A percentile compares a stretch with the other conserved stretches of the same genome.
phyloP scores from a whole-genome alignment of 2,113 vertebrate genomes.

The Myotis davidii region DNA sequence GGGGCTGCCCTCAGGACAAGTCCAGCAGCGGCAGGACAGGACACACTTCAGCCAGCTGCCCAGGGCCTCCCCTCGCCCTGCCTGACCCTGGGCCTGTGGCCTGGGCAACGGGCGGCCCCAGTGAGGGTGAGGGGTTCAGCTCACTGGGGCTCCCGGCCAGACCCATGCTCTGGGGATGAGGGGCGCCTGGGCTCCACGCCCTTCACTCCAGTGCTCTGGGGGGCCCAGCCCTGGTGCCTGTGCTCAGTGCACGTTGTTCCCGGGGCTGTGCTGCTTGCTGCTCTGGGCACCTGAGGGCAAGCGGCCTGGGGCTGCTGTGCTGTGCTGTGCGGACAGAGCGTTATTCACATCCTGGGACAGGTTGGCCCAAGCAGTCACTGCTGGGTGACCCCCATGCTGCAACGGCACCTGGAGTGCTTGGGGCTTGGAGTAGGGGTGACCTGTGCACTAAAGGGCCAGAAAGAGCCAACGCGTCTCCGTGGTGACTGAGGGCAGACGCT shows the following conservation, averaged over 20 bases:
- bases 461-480: not conserved
- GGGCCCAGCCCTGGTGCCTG: not conserved
- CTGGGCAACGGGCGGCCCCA: not conserved
- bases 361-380: not conserved
- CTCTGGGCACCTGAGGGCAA: not conserved
- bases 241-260: accelerated
- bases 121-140: not conserved
- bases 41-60: not conserved
- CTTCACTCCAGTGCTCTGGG: not conserved
- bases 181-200: not conserved
- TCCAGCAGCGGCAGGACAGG: not conserved
- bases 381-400: not conserved
- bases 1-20: not conserved
- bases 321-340: no score
- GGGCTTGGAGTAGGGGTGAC: not conserved
- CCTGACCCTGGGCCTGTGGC: not conserved
- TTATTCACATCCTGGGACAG: not conserved
- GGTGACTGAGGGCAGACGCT: accelerated
- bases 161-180: not conserved
- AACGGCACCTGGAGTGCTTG: not conserved
- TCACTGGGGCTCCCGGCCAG: not conserved
- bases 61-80: not conserved
- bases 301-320: no score
- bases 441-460: not conserved
- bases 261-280: no score